Conservation (phyloP, 2,113 vertebrate genomes). For the Setophaga petechia region DNA sequence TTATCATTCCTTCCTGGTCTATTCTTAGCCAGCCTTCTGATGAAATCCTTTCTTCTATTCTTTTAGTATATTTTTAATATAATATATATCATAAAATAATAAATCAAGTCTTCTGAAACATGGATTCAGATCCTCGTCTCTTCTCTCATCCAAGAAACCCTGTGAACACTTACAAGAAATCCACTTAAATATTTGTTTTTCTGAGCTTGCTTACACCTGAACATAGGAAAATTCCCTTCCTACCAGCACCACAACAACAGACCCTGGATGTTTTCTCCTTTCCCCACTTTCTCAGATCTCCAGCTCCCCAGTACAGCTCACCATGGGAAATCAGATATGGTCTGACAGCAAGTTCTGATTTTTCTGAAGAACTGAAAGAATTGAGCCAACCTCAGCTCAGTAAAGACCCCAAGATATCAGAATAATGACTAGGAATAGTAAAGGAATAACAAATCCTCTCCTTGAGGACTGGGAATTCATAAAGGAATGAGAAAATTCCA, state of each 20-base stretch:
- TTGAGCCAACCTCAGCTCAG: background rate
- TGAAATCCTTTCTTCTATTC: too few relatives aligned
- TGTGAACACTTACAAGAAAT: background rate
- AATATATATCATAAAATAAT: too few relatives aligned
- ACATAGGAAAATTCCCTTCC: fast-evolving
- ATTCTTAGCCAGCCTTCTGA: too few relatives aligned
- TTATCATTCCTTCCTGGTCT: too few relatives aligned
- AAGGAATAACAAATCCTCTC: background rate
- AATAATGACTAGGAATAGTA: background rate
- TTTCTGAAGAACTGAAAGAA: background rate
- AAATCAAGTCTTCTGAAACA: too few relatives aligned
- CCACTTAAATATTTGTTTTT: fast-evolving
- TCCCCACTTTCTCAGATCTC: background rate
- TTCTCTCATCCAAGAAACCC: too few relatives aligned
- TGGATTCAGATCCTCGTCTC: too few relatives aligned
- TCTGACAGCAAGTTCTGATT: background rate
- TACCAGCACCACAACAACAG: fast-evolving
- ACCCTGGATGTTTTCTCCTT: background rate
- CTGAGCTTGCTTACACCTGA: background rate
- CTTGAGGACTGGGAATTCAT: fast-evolving
- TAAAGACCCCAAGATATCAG: fast-evolving
- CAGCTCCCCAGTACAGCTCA: background rate
- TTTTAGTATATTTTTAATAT: too few relatives aligned
- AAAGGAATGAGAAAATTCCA: fast-evolving
- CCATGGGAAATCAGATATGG: background rate